phyloP scores from a whole-genome alignment of 2,888 invertebrate genomes.

The Neoascia interrupta region DNA sequence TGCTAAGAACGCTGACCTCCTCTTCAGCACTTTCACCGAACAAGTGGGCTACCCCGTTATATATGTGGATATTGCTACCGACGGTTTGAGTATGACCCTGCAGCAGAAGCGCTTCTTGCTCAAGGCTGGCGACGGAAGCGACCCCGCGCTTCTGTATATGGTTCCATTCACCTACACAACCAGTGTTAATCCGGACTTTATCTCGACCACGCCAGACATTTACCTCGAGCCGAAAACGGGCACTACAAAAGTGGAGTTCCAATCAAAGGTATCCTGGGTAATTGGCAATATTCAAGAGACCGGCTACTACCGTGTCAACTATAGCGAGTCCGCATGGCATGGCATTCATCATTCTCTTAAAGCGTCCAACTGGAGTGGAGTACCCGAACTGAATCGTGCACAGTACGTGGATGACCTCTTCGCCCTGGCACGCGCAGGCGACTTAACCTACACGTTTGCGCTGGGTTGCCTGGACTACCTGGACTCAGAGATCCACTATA shows the following conservation, averaged over 20 bases:
- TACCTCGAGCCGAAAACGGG: slow-evolving; percentile 62
- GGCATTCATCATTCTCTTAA: slow-evolving; percentile 72
- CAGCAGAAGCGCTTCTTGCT: slow-evolving; percentile 76
- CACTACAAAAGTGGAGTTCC: not conserved
- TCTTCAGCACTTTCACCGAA: slow-evolving; percentile 83
- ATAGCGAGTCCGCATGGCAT: slow-evolving; percentile 84
- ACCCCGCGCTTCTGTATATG: slow-evolving; percentile 72
- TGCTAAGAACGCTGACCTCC: slow-evolving; percentile 72
- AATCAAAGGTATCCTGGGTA: slow-evolving; percentile 72
- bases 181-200: slow-evolving; percentile 71
- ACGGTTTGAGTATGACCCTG: slow-evolving; percentile 70
- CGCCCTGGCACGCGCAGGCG: slow-evolving; percentile 82
- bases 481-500: slow-evolving; percentile 83
- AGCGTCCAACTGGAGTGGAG: slow-evolving; percentile 70
- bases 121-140: slow-evolving; percentile 71
- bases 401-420: slow-evolving; percentile 87
- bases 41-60: slow-evolving; percentile 86
- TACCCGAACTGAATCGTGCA: slow-evolving; percentile 82
- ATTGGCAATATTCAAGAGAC: slow-evolving; percentile 77
- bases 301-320: slow-evolving; percentile 84
- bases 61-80: slow-evolving; percentile 76
- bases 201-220: slow-evolving; percentile 72
- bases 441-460: slow-evolving; percentile 80
- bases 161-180: slow-evolving; percentile 77
- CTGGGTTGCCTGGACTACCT: slow-evolving; percentile 85